Base-by-base conservation (phyloP, 2,888 invertebrate species). In the Drosophila subsilvestris region DNA sequence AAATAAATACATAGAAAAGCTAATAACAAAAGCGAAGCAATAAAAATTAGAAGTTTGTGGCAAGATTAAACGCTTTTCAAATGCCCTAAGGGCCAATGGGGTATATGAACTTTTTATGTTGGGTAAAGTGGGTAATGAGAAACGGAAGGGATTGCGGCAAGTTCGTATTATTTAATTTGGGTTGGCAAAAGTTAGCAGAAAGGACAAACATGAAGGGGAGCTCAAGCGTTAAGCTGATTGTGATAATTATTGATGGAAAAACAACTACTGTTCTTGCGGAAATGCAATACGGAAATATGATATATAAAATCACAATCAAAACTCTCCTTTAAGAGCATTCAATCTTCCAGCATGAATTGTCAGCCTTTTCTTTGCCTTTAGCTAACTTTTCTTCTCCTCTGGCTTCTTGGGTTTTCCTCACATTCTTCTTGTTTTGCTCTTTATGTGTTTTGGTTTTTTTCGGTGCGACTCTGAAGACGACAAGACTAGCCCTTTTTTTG, bases 1-100 rank as follows among this genome's bases (percentile, higher is more conserved):
- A 54, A 62, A 66, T n/a, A 42, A 53, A 63, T 68, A 57, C 17
- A 25, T 56, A 81, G 76, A 74, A 75, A 63, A 80, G 65, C 68
- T 58, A 79, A 81, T 76, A 79, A 81, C 73, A 86, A 78, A 37
- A 72, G 69, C 82, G 78, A 58, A 69, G 71, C 78, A 79, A 85
- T 86, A 87, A 73, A 87, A 86, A 83, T 86, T 79, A 86, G 79
- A 84, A 85, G 75, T 80, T 83, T 80, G 86, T 79, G 81, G 79
- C 78, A 54, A 85, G 76, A 79, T 86, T 86, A 85, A 88, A 88
- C 78, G 88, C 63, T 87, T 74, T 57, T 72, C 54, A 51, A 60
- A 54, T 54, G 59, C 59, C 62, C 27, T 50, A 50, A 47, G 44
- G 42, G 17, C 9, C 7, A 42, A 32, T 62, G 49, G 63, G 51